A percentile compares a stretch with the other conserved stretches of the same genome.
These are phyloP conservation scores for Celastrina argiolus DNA, from an alignment of 2,888 invertebrate genomes.

Conservation along the genomic window DNA sequence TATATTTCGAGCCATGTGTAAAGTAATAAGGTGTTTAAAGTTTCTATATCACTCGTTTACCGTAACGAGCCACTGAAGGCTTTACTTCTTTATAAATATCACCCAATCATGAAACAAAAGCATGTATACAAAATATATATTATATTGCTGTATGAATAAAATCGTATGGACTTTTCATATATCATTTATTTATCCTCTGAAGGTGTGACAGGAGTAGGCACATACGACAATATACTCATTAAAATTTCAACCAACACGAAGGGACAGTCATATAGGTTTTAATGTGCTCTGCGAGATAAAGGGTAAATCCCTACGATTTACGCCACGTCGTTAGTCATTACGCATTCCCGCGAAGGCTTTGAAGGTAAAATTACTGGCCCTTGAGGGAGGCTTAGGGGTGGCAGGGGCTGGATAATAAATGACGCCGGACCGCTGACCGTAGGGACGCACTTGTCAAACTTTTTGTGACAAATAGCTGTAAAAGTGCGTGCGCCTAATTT, in stretches of 20 bases:
- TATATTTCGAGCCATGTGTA: too few species aligned
- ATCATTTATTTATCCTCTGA: not conserved
- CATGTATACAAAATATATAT: not conserved
- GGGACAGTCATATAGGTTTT: slow-evolving; percentile 21
- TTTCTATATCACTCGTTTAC: not conserved
- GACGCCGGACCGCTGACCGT: slow-evolving; percentile 51
- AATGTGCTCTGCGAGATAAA: slow-evolving; percentile 39
- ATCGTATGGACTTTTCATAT: not conserved
- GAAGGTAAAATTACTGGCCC: slow-evolving; percentile 71
- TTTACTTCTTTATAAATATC: not conserved
- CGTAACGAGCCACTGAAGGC: too few species aligned
- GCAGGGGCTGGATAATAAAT: slow-evolving; percentile 58
- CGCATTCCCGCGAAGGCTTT: slow-evolving; percentile 71
- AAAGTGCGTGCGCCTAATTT: slow-evolving; percentile 61
- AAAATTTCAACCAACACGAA: slow-evolving; percentile 12
- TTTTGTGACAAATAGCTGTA: slow-evolving; percentile 74
- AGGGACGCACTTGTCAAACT: slow-evolving; percentile 64
- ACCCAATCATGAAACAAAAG: not conserved
- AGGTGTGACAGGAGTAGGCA: not conserved
- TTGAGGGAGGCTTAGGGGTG: slow-evolving; percentile 52
- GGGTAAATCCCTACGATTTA: slow-evolving; percentile 67
- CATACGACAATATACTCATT: not conserved
- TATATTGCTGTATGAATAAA: not conserved
- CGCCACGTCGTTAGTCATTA: slow-evolving; percentile 69
- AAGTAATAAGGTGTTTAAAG: too few species aligned